Conservation (phyloP, 2,888 invertebrate species). For the Drosophila heteroneura region DNA sequence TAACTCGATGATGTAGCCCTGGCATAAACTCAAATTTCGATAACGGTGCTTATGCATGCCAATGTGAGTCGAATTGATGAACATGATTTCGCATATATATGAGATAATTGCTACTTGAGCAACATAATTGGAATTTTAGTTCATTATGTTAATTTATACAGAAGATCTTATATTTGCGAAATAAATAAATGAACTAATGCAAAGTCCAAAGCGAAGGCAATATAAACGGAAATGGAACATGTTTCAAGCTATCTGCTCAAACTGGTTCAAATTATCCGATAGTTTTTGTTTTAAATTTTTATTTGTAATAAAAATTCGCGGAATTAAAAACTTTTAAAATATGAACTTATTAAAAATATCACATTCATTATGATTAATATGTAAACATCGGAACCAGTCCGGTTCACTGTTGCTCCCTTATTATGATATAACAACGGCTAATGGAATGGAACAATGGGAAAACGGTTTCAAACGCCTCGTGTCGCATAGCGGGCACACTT, state of each 20-base stretch:
- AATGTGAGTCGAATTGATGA: neutral
- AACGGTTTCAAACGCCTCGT: slow-evolving; percentile 36
- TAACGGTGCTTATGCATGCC: neutral
- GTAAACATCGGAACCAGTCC: slow-evolving; percentile 26
- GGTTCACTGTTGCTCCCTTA: slow-evolving; percentile 6
- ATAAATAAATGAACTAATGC: neutral
- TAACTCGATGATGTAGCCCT: neutral
- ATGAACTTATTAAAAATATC: neutral
- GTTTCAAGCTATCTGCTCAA: neutral
- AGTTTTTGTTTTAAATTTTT: neutral
- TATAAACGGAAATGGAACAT: neutral
- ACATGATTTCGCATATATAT: neutral
- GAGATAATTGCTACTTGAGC: neutral
- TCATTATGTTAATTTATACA: neutral
- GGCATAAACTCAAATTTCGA: neutral
- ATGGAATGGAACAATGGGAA: slow-evolving; percentile 29
- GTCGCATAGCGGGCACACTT: slow-evolving; percentile 52
- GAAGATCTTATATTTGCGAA: neutral
- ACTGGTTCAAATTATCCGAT: neutral
- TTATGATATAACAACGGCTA: slow-evolving; percentile 52
- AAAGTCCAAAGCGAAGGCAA: neutral
- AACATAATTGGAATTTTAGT: neutral
- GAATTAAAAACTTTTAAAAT: neutral
- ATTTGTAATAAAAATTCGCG: neutral
- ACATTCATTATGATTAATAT: neutral